A percentile compares a stretch with the other conserved stretches of the same genome.
Conservation (phyloP, 2,797 vertebrate genomes). For the Lepus oiostolus region DNA sequence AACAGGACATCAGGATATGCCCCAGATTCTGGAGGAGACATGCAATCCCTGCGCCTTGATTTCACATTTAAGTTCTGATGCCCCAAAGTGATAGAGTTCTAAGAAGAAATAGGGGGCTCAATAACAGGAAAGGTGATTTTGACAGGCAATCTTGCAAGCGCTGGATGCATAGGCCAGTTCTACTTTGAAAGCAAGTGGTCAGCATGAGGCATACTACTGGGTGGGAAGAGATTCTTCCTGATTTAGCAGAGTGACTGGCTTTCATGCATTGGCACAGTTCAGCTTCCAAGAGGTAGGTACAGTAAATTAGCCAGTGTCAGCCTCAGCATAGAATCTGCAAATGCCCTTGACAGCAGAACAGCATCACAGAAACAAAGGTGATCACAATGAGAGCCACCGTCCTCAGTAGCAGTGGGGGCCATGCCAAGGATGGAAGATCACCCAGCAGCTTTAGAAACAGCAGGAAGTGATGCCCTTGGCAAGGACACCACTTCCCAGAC, state of each 20-base stretch:
- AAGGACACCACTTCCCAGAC: not conserved
- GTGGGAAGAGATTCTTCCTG: not conserved
- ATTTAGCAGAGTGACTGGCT: not conserved
- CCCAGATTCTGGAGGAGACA: not conserved
- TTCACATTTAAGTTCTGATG: not conserved
- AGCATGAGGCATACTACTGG: fast-evolving
- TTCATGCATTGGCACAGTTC: not conserved
- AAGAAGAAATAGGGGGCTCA: not conserved
- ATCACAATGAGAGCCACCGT: too few species aligned
- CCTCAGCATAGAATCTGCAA: not conserved
- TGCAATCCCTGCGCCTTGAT: not conserved
- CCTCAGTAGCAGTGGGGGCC: not conserved
- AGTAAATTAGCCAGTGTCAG: too few species aligned
- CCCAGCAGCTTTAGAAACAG: not conserved
- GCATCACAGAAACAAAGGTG: not conserved
- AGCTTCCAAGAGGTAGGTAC: not conserved
- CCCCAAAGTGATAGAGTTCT: not conserved
- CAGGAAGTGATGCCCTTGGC: not conserved
- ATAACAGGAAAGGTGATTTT: not conserved
- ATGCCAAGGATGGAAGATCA: not conserved
- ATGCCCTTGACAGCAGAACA: not conserved
- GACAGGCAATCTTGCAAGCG: not conserved
- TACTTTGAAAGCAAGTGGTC: not conserved
- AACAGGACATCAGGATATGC: not conserved
- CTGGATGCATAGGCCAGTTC: not conserved